These are phyloP conservation scores for Rhegmatorhina hoffmannsi DNA, from an alignment of 2,113 vertebrate genomes.

Conservation along the genomic window DNA sequence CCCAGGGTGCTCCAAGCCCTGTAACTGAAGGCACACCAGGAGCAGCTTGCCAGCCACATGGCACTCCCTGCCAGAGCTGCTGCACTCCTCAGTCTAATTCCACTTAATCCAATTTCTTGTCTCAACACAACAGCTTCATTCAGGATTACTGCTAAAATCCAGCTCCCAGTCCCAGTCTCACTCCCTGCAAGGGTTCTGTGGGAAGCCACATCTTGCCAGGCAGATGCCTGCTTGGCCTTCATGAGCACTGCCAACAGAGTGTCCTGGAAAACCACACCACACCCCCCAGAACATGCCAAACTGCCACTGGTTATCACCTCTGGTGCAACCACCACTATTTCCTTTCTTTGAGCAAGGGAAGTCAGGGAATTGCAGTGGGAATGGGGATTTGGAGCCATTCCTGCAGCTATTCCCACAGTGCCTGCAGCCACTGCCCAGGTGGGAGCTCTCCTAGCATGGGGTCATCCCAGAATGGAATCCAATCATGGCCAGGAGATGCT, in stretches of 20 bases:
- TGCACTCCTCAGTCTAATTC: background rate
- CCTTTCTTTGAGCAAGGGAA: background rate
- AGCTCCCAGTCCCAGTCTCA: background rate
- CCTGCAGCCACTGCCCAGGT: background rate
- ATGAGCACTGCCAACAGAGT: background rate
- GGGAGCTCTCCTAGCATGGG: background rate
- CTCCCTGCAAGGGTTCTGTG: accelerated
- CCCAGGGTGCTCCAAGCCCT: background rate
- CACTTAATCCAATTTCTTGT: background rate
- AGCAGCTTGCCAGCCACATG: constrained; percentile 9
- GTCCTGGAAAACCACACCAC: background rate
- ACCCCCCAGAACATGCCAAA: background rate
- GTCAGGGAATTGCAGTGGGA: background rate
- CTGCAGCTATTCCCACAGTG: accelerated
- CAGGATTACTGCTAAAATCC: background rate
- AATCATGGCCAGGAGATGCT: background rate
- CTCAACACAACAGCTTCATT: background rate
- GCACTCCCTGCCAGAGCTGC: background rate
- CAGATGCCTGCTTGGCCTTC: background rate
- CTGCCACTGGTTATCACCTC: background rate
- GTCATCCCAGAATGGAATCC: background rate
- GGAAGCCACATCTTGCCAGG: background rate
- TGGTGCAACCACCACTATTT: background rate
- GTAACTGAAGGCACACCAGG: background rate
- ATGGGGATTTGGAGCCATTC: background rate